phyloP scores from a whole-genome alignment of 2,797 vertebrate species.

The Pseudotriccus pelzelni region DNA sequence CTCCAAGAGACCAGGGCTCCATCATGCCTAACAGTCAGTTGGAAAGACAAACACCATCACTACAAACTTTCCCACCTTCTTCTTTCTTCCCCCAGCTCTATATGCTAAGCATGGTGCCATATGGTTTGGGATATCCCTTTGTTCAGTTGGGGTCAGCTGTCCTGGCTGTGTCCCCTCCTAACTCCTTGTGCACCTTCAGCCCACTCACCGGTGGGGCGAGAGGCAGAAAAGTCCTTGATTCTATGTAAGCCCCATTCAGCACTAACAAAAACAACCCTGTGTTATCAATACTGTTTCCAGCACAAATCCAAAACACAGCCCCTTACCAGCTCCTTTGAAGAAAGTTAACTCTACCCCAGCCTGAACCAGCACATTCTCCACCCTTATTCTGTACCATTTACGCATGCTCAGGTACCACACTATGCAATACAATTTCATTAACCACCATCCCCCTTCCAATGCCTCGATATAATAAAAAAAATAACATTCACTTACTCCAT shows the following conservation, averaged over 20 bases:
- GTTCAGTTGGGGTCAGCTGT: not conserved
- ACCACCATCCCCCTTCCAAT: not conserved
- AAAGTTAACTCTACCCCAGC: not conserved
- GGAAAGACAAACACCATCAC: not conserved
- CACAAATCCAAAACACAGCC: not conserved
- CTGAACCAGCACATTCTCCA: not conserved
- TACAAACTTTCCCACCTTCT: not conserved
- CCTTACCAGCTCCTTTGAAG: not conserved
- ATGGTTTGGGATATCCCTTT: not conserved
- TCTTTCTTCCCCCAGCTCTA: not conserved
- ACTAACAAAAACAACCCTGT: not conserved
- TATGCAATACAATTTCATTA: not conserved
- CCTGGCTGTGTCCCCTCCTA: not conserved
- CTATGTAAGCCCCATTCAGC: too few relatives aligned
- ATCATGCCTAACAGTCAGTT: not conserved
- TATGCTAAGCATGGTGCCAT: not conserved
- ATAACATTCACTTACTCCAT: not conserved
- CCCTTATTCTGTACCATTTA: not conserved
- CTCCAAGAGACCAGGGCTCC: not conserved
- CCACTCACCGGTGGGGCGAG: not conserved
- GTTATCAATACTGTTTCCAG: not conserved
- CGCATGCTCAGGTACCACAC: not conserved
- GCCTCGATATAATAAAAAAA: not conserved
- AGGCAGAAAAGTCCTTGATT: not conserved
- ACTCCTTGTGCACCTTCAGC: not conserved